These are phyloP conservation scores for Ancistrus triradiatus DNA, from an alignment of 2,113 vertebrate genomes.

Conservation along the genomic window DNA sequence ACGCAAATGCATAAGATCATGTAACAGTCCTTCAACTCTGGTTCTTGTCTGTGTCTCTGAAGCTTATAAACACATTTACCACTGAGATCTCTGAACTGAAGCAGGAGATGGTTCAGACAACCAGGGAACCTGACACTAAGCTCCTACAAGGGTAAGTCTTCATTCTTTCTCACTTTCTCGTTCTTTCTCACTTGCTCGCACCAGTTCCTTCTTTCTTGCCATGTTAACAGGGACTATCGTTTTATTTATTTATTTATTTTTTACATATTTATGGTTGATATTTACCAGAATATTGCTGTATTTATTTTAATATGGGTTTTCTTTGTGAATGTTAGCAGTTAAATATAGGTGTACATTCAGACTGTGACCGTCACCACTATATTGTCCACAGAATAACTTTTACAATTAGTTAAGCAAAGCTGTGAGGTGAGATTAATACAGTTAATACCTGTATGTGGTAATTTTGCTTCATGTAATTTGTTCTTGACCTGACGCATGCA, in stretches of 20 bases:
- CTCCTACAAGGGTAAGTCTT: slow-evolving; percentile 57
- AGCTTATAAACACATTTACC: slow-evolving; percentile 92
- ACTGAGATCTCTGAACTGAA: slow-evolving; percentile 90
- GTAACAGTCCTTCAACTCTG: slow-evolving; percentile 1
- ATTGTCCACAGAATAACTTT: no score
- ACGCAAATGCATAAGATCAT: neutral
- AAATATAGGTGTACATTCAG: no score
- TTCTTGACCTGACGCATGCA: neutral
- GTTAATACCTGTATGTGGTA: no score
- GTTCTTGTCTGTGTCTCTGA: slow-evolving; percentile 35
- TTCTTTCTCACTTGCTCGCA: neutral
- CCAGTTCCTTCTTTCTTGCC: neutral
- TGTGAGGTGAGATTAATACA: no score
- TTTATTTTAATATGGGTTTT: neutral
- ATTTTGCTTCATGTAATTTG: neutral
- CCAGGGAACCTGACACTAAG: slow-evolving; percentile 60
- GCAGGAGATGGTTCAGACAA: slow-evolving; percentile 85
- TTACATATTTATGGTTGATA: neutral
- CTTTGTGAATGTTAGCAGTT: neutral
- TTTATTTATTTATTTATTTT: neutral
- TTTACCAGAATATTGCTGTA: neutral
- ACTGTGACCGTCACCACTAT: no score
- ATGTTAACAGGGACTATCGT: neutral
- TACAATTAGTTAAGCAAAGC: no score
- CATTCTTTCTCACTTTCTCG: neutral